Conservation (phyloP, 2,113 vertebrate species). For the Sakesphorus luctuosus region DNA sequence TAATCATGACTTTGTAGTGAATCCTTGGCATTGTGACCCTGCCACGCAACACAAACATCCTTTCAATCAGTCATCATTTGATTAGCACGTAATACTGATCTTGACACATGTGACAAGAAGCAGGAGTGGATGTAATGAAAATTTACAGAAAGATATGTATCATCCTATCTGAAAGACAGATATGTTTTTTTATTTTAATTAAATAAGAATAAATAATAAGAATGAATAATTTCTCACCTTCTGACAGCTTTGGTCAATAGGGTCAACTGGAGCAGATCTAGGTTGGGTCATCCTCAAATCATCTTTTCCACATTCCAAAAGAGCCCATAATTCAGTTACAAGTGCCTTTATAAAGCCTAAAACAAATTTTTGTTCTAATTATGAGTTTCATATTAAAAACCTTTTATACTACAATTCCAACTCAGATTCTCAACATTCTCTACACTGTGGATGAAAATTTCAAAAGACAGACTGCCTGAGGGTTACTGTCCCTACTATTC, state of each 20-base stretch:
- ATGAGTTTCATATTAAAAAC: neutral
- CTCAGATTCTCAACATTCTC: neutral
- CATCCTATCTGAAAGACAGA: neutral
- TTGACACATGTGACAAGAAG: neutral
- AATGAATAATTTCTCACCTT: conserved; percentile 79
- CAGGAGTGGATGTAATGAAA: neutral
- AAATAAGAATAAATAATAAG: neutral
- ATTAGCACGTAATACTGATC: neutral
- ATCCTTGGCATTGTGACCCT: neutral
- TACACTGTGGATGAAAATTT: neutral
- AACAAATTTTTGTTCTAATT: neutral
- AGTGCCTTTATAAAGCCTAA: conserved; percentile 88
- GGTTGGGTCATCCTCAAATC: conserved; percentile 84
- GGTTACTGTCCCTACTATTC: neutral
- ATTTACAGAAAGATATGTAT: neutral
- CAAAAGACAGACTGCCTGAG: neutral
- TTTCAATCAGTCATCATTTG: neutral
- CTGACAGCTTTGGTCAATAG: conserved; percentile 91
- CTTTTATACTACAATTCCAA: neutral
- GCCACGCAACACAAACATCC: neutral
- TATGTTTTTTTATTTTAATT: neutral
- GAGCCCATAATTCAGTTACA: conserved; percentile 87
- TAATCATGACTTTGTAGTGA: neutral
- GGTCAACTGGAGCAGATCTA: conserved; percentile 86
- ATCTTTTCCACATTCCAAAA: conserved; percentile 89